Base-by-base conservation (phyloP, 2,797 vertebrate genomes). In the Ctenopoma multispine region DNA sequence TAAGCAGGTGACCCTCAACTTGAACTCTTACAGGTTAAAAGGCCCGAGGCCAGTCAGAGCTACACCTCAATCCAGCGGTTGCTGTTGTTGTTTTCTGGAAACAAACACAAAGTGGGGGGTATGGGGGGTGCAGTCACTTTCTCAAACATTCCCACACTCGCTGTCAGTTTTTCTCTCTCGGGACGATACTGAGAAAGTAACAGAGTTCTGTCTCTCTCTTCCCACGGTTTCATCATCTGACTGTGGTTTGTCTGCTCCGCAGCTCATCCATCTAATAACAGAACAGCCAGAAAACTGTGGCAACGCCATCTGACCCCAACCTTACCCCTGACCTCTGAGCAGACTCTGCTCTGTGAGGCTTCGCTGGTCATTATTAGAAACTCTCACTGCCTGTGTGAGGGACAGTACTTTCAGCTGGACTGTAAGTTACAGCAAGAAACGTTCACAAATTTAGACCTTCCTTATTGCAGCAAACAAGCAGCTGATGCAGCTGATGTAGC, bases 131-230 rank as follows among this genome's bases (percentile, higher is more conserved):
- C 24, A 24, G 24, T 24, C 24, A 24, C 24, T 24, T 72, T 65
- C 75, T 76, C 64, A 69, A 77, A 78, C 75, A 74, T 89, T 92
- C 89, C 89, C 91, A 90, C 87, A 86, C 54, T 76, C 60, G 9
- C 62, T 55, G 78, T 83, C 84, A 75, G 40, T 67, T 48, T 63
- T 1, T 57, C 55, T 69, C 86, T 83, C 82, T 63, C 5, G 69
- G 86, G 84, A 86, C n/a, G 63, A 50, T 67, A 84, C 77, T 46
- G 57, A 23, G 83, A 78, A 15, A 66, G 60, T 64, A 40, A 55
- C 68, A 1, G 20, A 44, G n/a, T 13, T 21, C 15, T 36, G 1
- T 67, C 60, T 61, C 49, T 31, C 38, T 34, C 44, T 50, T 89
- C 89, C 89, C 86, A 87, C 60, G 79, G 56, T 59, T 1, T 17